Evolutionary conservation across 2,888 invertebrate genomes (phyloP).

Genomic region (Neria commutata): DNA sequence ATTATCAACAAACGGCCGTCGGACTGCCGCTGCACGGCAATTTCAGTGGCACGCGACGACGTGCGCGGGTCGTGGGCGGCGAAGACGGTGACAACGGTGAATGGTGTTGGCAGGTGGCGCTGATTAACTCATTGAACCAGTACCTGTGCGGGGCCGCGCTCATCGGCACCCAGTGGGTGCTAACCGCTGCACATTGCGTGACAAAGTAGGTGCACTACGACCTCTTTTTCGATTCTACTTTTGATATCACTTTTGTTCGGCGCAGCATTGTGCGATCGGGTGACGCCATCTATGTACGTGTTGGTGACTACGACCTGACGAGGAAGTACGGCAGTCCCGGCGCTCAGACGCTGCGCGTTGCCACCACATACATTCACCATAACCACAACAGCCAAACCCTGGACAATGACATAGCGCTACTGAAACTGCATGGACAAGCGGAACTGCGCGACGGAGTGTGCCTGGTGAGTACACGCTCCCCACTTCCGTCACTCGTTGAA

Average conservation of each 20-base stretch:
- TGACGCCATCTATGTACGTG: slow-evolving; percentile 90
- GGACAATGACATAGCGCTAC: slow-evolving; percentile 91
- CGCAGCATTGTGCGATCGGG: slow-evolving; percentile 88
- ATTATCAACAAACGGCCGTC: slow-evolving; percentile 33
- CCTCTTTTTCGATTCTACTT: too few relatives aligned
- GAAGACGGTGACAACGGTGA: slow-evolving; percentile 90
- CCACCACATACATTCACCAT: slow-evolving; percentile 93
- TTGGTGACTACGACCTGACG: slow-evolving; percentile 91
- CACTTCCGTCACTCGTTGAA: too few relatives aligned
- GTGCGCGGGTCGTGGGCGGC: slow-evolving; percentile 79
- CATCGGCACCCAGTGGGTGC: slow-evolving; percentile 92
- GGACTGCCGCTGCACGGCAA: slow-evolving; percentile 29
- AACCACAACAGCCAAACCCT: slow-evolving; percentile 94
- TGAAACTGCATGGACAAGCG: slow-evolving; percentile 87
- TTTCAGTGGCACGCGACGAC: slow-evolving; percentile 35
- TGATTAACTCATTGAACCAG: slow-evolving; percentile 91
- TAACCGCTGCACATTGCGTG: slow-evolving; percentile 93
- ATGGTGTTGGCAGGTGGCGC: slow-evolving; percentile 95
- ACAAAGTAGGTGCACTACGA: slow-evolving; percentile 74
- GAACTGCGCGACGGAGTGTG: slow-evolving; percentile 82
- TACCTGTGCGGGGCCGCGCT: slow-evolving; percentile 92
- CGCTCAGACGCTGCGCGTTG: slow-evolving; percentile 87
- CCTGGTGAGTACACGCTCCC: slow-evolving; percentile 44
- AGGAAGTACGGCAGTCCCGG: slow-evolving; percentile 90
- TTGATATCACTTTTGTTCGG: too few relatives aligned